Evolutionary conservation across 2,113 vertebrate species (phyloP).

Genomic region (Pycnonotus jocosus): DNA sequence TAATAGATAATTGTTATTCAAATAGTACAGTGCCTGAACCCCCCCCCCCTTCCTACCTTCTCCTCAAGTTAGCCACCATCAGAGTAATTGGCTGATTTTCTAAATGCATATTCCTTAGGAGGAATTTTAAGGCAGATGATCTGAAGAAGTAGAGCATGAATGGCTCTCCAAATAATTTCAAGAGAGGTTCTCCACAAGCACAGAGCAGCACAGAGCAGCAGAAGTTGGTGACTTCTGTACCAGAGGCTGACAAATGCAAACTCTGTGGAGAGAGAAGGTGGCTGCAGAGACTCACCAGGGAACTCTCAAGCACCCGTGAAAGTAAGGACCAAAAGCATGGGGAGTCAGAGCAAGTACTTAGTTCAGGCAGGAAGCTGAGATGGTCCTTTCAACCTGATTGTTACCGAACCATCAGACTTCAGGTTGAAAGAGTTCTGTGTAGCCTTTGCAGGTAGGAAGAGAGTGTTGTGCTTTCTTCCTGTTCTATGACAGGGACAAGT

Average conservation of each 20-base stretch:
- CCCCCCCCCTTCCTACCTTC: fast-evolving
- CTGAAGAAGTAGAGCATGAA: background rate
- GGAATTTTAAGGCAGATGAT: background rate
- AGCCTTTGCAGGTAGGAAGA: background rate
- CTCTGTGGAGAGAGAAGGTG: background rate
- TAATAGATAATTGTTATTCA: background rate
- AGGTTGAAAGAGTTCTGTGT: background rate
- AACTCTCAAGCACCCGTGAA: background rate
- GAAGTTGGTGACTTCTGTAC: background rate
- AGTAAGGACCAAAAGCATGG: background rate
- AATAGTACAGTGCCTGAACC: background rate
- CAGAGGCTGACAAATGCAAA: background rate
- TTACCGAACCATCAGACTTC: background rate
- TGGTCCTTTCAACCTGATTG: background rate
- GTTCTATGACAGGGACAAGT: background rate
- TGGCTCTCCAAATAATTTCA: background rate
- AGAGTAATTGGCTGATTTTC: background rate
- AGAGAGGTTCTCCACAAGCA: background rate
- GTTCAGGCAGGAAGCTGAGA: background rate
- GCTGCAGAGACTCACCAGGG: background rate
- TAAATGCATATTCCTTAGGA: background rate
- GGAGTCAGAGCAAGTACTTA: background rate
- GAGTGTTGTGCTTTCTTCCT: background rate
- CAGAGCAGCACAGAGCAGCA: background rate
- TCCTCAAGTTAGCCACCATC: background rate